These are phyloP conservation scores for Ceratothoa steindachneri DNA, from an alignment of 2,888 invertebrate genomes.

Conservation along the genomic window DNA sequence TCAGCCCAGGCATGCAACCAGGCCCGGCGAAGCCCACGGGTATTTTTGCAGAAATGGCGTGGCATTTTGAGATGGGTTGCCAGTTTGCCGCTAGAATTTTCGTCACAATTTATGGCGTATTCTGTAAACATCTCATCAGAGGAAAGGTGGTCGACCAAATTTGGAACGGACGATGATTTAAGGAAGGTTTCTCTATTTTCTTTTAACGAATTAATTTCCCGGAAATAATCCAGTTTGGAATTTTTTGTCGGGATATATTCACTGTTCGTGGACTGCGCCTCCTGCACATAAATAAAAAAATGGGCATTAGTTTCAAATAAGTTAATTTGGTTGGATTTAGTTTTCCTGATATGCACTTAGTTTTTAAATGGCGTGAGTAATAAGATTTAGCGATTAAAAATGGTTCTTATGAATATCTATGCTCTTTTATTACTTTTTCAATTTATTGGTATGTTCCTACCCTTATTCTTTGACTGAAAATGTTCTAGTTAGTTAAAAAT, in stretches of 20 bases:
- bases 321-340: too few relatives aligned
- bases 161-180: neutral
- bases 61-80: neutral
- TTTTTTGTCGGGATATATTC: conserved; percentile 89
- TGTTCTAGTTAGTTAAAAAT: too few relatives aligned
- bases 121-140: neutral
- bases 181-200: neutral
- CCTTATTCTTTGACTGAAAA: too few relatives aligned
- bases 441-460: too few relatives aligned
- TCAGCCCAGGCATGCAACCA: neutral
- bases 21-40: neutral
- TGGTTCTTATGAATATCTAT: too few relatives aligned
- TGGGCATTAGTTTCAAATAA: too few relatives aligned
- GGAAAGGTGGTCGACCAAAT: neutral
- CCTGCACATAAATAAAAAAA: conserved; percentile 59
- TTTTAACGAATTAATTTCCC: conserved; percentile 57
- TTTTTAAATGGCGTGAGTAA: too few relatives aligned
- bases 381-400: neutral
- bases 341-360: too few relatives aligned
- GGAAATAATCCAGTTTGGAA: conserved; percentile 79
- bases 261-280: conserved; percentile 88
- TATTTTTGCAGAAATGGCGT: neutral
- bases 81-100: neutral
- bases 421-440: too few relatives aligned
- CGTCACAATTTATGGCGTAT: neutral